These are phyloP conservation scores for Lytechinus variegatus DNA, from an alignment of 35 echinoderm and acorn worm genomes.

Conservation along the genomic window DNA sequence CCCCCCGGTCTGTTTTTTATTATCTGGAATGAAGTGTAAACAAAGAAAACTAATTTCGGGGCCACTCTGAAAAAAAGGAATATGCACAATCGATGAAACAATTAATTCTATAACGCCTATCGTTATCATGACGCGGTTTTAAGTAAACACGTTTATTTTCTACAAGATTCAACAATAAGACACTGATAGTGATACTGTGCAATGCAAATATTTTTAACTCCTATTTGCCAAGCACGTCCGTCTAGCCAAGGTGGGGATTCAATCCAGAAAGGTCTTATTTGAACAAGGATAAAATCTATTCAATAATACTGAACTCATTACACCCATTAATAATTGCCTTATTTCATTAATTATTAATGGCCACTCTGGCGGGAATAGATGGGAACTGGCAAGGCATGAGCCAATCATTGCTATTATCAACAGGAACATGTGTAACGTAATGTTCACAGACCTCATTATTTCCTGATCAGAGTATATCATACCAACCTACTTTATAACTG, in stretches of 20 bases:
- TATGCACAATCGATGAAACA: neutral
- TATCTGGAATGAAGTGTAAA: too few relatives aligned
- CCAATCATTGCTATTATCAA: neutral
- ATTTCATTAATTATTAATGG: neutral
- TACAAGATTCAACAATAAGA: neutral
- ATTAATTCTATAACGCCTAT: neutral
- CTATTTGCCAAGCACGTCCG: neutral
- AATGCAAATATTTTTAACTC: neutral
- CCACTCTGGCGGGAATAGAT: neutral
- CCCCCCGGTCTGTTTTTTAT: too few relatives aligned
- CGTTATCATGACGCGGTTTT: neutral
- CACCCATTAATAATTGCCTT: neutral
- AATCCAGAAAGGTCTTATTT: neutral
- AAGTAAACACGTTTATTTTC: neutral
- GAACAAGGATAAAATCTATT: slow-evolving; percentile 14
- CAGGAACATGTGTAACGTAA: too few relatives aligned
- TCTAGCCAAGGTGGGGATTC: neutral
- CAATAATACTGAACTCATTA: neutral
- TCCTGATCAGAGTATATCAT: too few relatives aligned
- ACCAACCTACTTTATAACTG: too few relatives aligned
- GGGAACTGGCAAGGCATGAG: neutral
- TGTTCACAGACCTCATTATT: too few relatives aligned
- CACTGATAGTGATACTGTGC: neutral
- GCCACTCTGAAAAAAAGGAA: neutral
- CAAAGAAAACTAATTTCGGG: too few relatives aligned